Percentiles rank a stretch among this genome's conserved stretches.
Conservation (phyloP, 2,888 invertebrate genomes). For the Dorcus parallelipipedus region DNA sequence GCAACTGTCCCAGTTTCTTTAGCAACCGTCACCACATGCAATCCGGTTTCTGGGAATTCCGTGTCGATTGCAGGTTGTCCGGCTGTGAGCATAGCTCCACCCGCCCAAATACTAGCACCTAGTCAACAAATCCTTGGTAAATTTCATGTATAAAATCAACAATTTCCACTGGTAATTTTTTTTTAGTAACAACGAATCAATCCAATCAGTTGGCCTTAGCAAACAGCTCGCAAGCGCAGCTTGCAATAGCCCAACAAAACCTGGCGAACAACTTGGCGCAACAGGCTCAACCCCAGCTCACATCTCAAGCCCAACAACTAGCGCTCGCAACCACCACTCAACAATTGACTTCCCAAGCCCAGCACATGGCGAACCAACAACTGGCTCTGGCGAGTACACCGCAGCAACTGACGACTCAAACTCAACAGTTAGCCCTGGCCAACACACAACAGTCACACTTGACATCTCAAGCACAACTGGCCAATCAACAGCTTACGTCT, state of each 20-base stretch:
- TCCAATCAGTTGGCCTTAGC: conserved; percentile 44
- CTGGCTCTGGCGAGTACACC: conserved; percentile 31
- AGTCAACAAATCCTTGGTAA: conserved; percentile 49
- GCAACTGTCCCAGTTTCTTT: conserved; percentile 61
- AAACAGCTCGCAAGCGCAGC: conserved; percentile 45
- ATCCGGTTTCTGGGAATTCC: conserved; percentile 49
- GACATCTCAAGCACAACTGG: conserved; percentile 27
- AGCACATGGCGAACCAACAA: conserved; percentile 35
- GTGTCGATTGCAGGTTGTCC: conserved; percentile 57
- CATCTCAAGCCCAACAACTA: conserved; percentile 42
- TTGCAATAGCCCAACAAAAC: conserved; percentile 47
- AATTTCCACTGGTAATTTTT: not conserved
- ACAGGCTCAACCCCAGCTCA: conserved; percentile 37
- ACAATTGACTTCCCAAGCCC: conserved; percentile 37
- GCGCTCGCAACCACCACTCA: conserved; percentile 41
- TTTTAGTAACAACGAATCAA: conserved; percentile 45
- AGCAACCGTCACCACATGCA: conserved; percentile 56
- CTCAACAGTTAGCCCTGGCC: conserved; percentile 38
- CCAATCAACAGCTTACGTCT: conserved; percentile 31
- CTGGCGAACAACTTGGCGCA: conserved; percentile 43
- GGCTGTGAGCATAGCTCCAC: conserved; percentile 59
- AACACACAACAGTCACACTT: conserved; percentile 25
- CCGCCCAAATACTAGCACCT: conserved; percentile 50
- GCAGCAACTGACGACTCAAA: conserved; percentile 40
- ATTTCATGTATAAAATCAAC: not conserved